These are phyloP conservation scores for Allolobophora icterica DNA, from an alignment of 2,888 invertebrate species.

Conservation along the genomic window DNA sequence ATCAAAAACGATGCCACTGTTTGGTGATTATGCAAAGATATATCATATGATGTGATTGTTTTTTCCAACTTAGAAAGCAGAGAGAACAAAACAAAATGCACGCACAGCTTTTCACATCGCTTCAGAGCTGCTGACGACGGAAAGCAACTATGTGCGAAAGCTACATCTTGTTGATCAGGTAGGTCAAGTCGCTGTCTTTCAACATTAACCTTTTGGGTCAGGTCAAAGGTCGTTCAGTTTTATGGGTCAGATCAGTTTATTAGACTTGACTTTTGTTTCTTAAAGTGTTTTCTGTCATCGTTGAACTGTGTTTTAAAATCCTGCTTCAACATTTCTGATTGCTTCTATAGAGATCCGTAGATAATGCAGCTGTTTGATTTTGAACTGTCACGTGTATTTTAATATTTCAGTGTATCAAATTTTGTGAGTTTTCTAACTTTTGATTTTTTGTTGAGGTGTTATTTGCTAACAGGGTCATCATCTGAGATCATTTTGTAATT, in stretches of 20 bases:
- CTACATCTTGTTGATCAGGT: slow-evolving; percentile 73
- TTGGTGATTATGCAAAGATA: neutral
- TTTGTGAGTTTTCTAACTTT: too few relatives aligned
- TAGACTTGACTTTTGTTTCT: neutral
- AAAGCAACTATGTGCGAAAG: slow-evolving; percentile 72
- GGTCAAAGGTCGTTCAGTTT: neutral
- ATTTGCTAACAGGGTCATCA: too few relatives aligned
- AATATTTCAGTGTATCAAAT: too few relatives aligned
- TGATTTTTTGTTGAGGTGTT: too few relatives aligned
- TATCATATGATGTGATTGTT: neutral
- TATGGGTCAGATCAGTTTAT: neutral
- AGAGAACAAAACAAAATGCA: slow-evolving; percentile 6
- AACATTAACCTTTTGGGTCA: neutral
- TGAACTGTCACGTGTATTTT: too few relatives aligned
- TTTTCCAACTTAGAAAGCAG: neutral
- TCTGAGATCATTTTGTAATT: too few relatives aligned
- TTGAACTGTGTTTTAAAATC: neutral
- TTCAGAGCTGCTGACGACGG: slow-evolving; percentile 71
- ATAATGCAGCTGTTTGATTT: too few relatives aligned
- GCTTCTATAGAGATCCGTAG: too few relatives aligned
- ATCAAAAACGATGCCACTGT: neutral
- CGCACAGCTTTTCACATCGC: slow-evolving; percentile 67
- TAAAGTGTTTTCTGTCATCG: neutral
- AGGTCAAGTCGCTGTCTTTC: neutral
- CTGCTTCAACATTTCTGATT: neutral